These are phyloP conservation scores for Hypercompe scribonia DNA, from an alignment of 2,888 invertebrate genomes.

Conservation along the genomic window DNA sequence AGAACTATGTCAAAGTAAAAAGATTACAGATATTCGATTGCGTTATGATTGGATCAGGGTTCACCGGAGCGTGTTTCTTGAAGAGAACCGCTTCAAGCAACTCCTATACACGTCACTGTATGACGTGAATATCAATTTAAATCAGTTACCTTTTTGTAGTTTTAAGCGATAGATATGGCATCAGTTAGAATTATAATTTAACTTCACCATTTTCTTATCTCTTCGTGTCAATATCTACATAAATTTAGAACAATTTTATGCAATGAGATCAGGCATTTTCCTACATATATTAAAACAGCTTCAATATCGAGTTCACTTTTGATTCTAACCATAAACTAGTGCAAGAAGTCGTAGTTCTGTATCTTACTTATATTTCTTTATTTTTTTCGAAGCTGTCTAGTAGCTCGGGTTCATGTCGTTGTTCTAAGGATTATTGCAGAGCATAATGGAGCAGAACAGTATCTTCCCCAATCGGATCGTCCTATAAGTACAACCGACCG, in stretches of 20 bases:
- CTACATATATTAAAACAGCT: neutral
- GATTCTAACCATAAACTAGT: neutral
- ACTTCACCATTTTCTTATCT: neutral
- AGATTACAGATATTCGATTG: slow-evolving; percentile 76
- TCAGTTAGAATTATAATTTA: neutral
- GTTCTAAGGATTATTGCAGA: slow-evolving; percentile 69
- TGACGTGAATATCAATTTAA: slow-evolving; percentile 78
- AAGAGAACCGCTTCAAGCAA: slow-evolving; percentile 65
- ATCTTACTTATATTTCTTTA: slow-evolving; percentile 1
- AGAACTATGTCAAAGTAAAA: slow-evolving; percentile 61
- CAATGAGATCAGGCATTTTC: no score
- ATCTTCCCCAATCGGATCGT: slow-evolving; percentile 77
- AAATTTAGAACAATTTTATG: no score
- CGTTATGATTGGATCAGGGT: slow-evolving; percentile 86
- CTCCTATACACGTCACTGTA: slow-evolving; percentile 69
- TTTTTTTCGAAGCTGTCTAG: slow-evolving; percentile 18
- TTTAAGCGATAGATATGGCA: neutral
- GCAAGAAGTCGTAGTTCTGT: neutral
- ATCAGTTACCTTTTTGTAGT: slow-evolving; percentile 59
- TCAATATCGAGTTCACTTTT: neutral
- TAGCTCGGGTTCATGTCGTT: slow-evolving; percentile 42
- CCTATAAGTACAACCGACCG: slow-evolving; percentile 82
- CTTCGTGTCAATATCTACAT: no score
- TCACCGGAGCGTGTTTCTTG: slow-evolving; percentile 75
- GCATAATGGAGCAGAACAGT: slow-evolving; percentile 82